A percentile compares a stretch with the other conserved stretches of the same genome.
phyloP scores from a whole-genome alignment of 2,113 vertebrate genomes.

The Phaethornis superciliosus region DNA sequence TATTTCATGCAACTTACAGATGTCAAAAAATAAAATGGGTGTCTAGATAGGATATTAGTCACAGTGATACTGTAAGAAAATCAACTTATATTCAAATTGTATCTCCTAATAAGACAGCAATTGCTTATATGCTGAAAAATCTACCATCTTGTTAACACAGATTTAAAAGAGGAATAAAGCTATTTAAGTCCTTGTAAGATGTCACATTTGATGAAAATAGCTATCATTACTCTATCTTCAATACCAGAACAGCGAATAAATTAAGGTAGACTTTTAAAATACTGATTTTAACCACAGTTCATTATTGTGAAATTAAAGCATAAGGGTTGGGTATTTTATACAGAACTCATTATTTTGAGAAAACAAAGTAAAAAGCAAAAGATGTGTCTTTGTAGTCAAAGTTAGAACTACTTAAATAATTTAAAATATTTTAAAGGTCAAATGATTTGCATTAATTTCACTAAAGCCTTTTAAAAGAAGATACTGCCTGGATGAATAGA shows the following conservation, averaged over 20 bases:
- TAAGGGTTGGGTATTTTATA: neutral
- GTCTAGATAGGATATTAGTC: neutral
- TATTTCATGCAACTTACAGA: neutral
- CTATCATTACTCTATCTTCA: neutral
- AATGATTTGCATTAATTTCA: neutral
- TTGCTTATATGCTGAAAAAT: neutral
- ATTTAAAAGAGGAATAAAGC: neutral
- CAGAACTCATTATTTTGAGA: neutral
- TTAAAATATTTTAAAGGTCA: neutral
- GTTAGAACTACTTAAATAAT: neutral
- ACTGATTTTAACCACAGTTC: neutral
- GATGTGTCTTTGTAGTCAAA: neutral
- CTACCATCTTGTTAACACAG: neutral
- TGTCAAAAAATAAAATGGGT: neutral
- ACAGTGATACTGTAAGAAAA: neutral
- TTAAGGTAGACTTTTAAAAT: neutral
- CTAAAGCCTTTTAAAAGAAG: neutral
- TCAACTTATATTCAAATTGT: neutral
- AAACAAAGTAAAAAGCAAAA: neutral
- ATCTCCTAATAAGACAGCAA: neutral
- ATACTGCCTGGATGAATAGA: neutral
- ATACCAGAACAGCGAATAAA: conserved; percentile 1
- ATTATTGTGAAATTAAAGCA: neutral
- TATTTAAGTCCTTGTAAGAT: neutral
- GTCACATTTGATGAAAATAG: neutral